These are phyloP conservation scores for Falco peregrinus DNA, from an alignment of 2,797 vertebrate species.

Conservation along the genomic window DNA sequence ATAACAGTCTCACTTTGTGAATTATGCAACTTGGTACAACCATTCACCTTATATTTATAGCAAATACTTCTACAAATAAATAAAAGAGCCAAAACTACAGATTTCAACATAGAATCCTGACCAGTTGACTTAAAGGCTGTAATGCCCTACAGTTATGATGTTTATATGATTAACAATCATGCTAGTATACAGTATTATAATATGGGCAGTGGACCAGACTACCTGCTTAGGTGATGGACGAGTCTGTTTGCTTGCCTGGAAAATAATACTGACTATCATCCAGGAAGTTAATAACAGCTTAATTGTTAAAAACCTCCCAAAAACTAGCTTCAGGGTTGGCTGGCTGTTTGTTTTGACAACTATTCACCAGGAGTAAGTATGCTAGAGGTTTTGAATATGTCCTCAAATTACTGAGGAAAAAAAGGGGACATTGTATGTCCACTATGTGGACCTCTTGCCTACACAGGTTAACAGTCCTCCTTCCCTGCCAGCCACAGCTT, in stretches of 20 bases:
- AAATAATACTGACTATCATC: not conserved
- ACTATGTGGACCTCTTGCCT: not conserved
- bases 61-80: not conserved
- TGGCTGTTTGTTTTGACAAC: not conserved
- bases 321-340: not conserved
- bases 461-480: rapidly evolving
- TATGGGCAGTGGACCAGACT: not conserved
- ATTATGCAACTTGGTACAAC: not conserved
- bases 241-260: not conserved
- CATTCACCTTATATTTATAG: not conserved
- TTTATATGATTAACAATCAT: not conserved
- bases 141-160: not conserved
- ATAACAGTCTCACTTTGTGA: not conserved
- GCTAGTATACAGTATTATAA: not conserved
- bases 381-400: not conserved
- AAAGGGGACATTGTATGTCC: not conserved
- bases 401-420: not conserved
- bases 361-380: not conserved
- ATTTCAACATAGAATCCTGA: not conserved
- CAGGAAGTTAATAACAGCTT: not conserved
- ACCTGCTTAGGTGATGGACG: not conserved
- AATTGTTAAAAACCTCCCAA: not conserved
- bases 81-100: not conserved
- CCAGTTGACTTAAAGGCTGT: not conserved
- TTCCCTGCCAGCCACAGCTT: not conserved